Percentiles rank a stretch among this genome's conserved stretches.
phyloP scores from a whole-genome alignment of 2,113 vertebrate species.

The Tragelaphus scriptus region DNA sequence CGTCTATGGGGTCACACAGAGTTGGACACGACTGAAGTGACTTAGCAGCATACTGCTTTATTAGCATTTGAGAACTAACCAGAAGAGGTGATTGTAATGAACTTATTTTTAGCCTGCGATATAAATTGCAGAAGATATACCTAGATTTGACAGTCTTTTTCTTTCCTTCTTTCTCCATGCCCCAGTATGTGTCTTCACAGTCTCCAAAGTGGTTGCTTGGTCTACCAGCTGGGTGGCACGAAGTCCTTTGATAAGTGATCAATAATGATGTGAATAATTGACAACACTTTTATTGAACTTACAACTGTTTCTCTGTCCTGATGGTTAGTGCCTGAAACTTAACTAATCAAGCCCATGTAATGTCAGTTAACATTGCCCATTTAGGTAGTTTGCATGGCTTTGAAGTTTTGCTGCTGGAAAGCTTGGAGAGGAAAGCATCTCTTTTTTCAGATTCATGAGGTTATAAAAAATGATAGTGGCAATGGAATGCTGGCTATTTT shows the following conservation, averaged over 20 bases:
- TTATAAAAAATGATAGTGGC: not conserved
- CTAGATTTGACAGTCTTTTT: not conserved
- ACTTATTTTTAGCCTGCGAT: slow-evolving; percentile 28
- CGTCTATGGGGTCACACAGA: no score
- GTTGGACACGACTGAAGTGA: no score
- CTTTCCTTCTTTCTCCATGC: not conserved
- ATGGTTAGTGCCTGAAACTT: not conserved
- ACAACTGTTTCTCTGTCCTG: not conserved
- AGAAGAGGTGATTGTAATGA: slow-evolving; percentile 31
- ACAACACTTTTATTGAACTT: not conserved
- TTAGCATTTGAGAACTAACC: slow-evolving; percentile 54
- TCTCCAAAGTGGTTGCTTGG: not conserved
- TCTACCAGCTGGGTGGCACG: not conserved
- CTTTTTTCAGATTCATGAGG: not conserved
- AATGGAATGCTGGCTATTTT: not conserved
- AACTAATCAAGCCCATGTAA: slow-evolving; percentile 46
- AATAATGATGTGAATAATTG: not conserved
- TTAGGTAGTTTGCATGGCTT: slow-evolving; percentile 42
- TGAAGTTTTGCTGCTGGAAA: slow-evolving; percentile 13
- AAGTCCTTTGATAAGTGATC: not conserved
- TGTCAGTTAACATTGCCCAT: slow-evolving; percentile 24
- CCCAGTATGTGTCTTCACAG: not conserved
- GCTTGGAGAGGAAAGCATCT: not conserved
- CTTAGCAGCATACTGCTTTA: slow-evolving; percentile 30
- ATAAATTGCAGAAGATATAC: slow-evolving; percentile 42